phyloP scores from a whole-genome alignment of 1,140 invertebrate genomes.

The Chironomus striatipennis region DNA sequence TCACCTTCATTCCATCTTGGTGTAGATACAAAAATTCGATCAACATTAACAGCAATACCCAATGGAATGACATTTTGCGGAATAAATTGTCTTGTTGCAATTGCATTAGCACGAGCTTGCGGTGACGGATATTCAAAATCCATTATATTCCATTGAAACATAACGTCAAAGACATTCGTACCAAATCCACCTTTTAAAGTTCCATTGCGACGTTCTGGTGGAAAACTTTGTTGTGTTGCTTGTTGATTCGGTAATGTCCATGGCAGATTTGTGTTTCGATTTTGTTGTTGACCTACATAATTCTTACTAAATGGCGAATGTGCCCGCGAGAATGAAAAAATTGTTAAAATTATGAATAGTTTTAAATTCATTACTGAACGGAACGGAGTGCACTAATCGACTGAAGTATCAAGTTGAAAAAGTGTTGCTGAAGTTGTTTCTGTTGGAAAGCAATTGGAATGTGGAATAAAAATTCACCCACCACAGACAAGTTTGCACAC shows the following conservation, averaged over 20 bases:
- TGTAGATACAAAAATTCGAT: conserved; percentile 58
- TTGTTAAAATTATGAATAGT: background rate
- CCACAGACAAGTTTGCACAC: too few species aligned
- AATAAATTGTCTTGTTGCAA: conserved; percentile 47
- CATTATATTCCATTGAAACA: conserved; percentile 61
- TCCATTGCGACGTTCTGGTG: background rate
- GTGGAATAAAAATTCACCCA: too few species aligned
- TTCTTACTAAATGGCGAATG: background rate
- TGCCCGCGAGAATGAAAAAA: background rate
- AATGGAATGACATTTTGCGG: conserved; percentile 62
- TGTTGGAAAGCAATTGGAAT: too few species aligned
- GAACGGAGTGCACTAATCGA: background rate
- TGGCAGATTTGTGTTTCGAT: background rate
- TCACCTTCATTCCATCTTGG: conserved; percentile 70
- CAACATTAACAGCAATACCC: conserved; percentile 56
- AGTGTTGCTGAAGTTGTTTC: too few species aligned
- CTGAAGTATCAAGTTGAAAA: background rate
- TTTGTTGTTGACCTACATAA: background rate
- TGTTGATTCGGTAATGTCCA: background rate
- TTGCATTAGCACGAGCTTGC: conserved; percentile 45
- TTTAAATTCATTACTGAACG: background rate
- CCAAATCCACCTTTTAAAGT: background rate
- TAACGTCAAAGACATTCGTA: conserved; percentile 36
- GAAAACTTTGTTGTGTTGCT: background rate
- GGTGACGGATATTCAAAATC: conserved; percentile 54